A percentile compares a stretch with the other conserved stretches of the same genome.
Conservation (phyloP, 1,140 invertebrate species). For the Drosophila carrolli region DNA sequence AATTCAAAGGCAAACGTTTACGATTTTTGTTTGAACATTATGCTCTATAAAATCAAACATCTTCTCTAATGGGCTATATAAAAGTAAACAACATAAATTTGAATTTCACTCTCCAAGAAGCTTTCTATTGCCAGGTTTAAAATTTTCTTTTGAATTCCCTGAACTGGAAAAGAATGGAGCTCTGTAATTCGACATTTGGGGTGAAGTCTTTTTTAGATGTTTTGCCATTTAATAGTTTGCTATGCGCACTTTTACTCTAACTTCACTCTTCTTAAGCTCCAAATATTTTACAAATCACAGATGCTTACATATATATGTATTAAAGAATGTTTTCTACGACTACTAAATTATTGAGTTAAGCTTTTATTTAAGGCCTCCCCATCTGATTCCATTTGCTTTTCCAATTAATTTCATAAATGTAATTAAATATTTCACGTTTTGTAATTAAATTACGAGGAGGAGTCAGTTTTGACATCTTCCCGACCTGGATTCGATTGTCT, state of each 20-base stretch:
- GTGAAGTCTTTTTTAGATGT: too few species aligned
- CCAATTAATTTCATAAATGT: background rate
- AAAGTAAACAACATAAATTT: background rate
- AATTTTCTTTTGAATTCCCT: background rate
- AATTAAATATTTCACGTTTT: background rate
- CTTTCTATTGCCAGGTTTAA: background rate
- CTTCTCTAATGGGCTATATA: slow-evolving; percentile 13
- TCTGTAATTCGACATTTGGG: too few species aligned
- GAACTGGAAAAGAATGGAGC: too few species aligned
- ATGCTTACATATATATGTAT: too few species aligned
- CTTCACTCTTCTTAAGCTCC: too few species aligned
- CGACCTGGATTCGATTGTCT: background rate
- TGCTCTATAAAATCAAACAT: slow-evolving; percentile 28
- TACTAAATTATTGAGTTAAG: too few species aligned
- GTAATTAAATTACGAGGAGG: background rate
- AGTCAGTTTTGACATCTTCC: slow-evolving; percentile 3
- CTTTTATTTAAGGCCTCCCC: too few species aligned
- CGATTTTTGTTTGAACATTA: slow-evolving; percentile 3
- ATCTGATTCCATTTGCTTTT: background rate
- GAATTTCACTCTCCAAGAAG: slow-evolving; percentile 1
- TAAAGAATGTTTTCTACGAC: too few species aligned
- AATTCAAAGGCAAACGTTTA: background rate
- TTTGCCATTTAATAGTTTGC: too few species aligned
- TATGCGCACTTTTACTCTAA: too few species aligned
- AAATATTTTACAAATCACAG: too few species aligned